Conservation (phyloP, 2,113 vertebrate species). For the Uria aalge region DNA sequence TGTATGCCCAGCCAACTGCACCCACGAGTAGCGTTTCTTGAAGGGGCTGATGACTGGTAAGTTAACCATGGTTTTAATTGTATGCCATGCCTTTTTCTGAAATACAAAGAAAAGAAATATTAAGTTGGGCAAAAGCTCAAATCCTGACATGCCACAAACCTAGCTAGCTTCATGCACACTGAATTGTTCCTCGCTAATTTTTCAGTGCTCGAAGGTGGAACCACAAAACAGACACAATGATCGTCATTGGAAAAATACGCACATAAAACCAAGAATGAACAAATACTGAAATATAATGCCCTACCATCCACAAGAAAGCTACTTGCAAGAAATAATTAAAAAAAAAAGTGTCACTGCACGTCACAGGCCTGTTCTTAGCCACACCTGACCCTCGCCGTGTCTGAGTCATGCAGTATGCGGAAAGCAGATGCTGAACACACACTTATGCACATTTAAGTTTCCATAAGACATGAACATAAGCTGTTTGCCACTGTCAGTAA, state of each 20-base stretch:
- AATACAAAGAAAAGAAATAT: constrained; percentile 40
- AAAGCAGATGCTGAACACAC: not conserved
- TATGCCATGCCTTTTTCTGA: constrained; percentile 90
- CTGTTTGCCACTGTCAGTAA: not conserved
- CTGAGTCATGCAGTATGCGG: not conserved
- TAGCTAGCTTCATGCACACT: not conserved
- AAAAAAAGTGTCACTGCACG: not conserved
- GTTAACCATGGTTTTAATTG: constrained; percentile 91
- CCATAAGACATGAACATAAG: not conserved
- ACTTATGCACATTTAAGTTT: not conserved
- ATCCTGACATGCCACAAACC: not conserved
- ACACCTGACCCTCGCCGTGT: not conserved
- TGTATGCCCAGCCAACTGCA: constrained; percentile 95
- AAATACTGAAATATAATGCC: not conserved
- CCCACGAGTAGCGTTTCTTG: constrained; percentile 90
- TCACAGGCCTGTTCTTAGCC: not conserved
- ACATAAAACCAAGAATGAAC: not conserved
- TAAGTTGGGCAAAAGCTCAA: not conserved
- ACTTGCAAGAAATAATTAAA: not conserved
- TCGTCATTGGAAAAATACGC: not conserved
- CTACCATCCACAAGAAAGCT: not conserved
- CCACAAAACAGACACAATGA: not conserved
- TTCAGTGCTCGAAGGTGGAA: not conserved
- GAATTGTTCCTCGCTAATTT: not conserved
- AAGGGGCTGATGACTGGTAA: constrained; percentile 88